Base-by-base conservation (phyloP, 1,140 invertebrate species). In the Anastatus disparis region DNA sequence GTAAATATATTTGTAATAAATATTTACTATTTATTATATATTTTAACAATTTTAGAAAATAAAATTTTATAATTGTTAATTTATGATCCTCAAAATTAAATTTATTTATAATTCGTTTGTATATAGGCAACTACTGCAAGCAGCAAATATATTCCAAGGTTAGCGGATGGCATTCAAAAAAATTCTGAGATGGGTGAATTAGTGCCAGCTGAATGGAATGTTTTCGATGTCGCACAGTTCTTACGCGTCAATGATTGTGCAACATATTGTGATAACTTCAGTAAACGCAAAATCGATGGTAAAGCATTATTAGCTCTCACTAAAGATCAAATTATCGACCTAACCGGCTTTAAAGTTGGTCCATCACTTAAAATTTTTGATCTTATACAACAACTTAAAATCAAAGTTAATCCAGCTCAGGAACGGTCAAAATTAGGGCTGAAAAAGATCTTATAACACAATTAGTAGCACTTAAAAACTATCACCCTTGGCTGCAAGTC, bases 361-460 rank as follows among this genome's bases (percentile, higher is more conserved):
- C 95, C 96, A 8, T 96, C 95, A 6, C 81, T 97, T 26, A 97
- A 97, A 88, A 97, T 98, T 80, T 94, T 90, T 78, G 94, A 97
- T 86, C 88, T 98, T 46, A 94, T 97, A 76, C 91, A 93, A 78
- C 93, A 95, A 77, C 87, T 96, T 15, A 94, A 94, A 86, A 91
- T 91, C 78, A 93, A 93, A 89, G 89, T 93, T 56, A 93, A 92
- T 84, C 91, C 92, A 66, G 90, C 91, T 68, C 91, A 92, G 79
- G 89, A 89, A 82, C 89, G 90, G 81, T 86, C 89, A 73, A 87
- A 85, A 79, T 70, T 86, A 80, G 84, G 83, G 78, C 78, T 84
- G 71, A 85, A 86, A 78, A 85, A 86, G 78, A 78, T 84, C 74
- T 81, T 84, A 79, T 85, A 81, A 84, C 53, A 59, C 15, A 48